Percentiles rank a stretch among this genome's conserved stretches.
phyloP scores from a whole-genome alignment of 2,113 vertebrate genomes.

The Empidonax traillii region DNA sequence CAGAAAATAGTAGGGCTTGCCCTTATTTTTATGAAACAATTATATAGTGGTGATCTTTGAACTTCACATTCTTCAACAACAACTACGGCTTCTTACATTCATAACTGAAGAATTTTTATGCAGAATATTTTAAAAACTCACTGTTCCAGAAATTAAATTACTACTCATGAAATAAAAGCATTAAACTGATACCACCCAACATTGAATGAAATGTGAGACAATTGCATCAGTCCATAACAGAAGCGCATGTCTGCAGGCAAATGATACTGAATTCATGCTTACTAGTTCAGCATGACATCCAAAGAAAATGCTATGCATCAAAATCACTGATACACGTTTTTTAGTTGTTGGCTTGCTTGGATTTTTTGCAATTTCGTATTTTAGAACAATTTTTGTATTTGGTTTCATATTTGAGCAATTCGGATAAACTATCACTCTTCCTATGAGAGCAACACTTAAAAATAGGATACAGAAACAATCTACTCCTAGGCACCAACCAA shows the following conservation, averaged over 20 bases:
- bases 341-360: not conserved
- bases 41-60: not conserved
- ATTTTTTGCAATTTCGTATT: not conserved
- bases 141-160: not conserved
- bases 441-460: not conserved
- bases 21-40: not conserved
- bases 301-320: not conserved
- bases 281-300: not conserved
- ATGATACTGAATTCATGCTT: not conserved
- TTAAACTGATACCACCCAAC: not conserved
- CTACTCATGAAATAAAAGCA: not conserved
- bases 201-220: not conserved
- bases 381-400: not conserved
- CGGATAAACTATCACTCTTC: not conserved
- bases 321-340: not conserved
- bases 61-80: not conserved
- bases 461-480: not conserved
- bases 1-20: not conserved
- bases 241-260: not conserved
- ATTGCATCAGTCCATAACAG: not conserved
- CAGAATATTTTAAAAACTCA: not conserved
- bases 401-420: not conserved
- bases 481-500: not conserved
- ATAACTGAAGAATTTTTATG: not conserved
- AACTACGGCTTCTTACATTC: not conserved